These are phyloP conservation scores for rat (Rattus norvegicus) DNA, from an alignment of 2,113 vertebrate species.

Conservation along the genomic window GRCr8 NC_086023.1:105579501-105580000, in stretches of 20 bases:
- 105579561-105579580: not conserved
- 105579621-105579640: conserved; percentile 49
- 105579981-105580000: conserved; percentile 71
- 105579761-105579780: conserved; percentile 19
- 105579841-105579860: conserved; percentile 76
- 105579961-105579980: conserved; percentile 63
- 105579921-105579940: conserved; percentile 71
- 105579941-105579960: conserved; percentile 56
- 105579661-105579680: conserved; percentile 61
- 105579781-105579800: conserved; percentile 59
- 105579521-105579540: conserved; percentile 23
- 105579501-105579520: conserved; percentile 57
- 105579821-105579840: conserved; percentile 69
- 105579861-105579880: conserved; percentile 73
- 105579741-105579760: conserved; percentile 33
- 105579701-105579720: conserved; percentile 34
- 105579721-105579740: conserved; percentile 68
- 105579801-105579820: conserved; percentile 36
- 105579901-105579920: conserved; percentile 76
- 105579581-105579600: conserved; percentile 7
- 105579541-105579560: not conserved
- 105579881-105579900: conserved; percentile 65
- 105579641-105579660: conserved; percentile 62
- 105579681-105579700: conserved; percentile 69
- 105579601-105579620: conserved; percentile 68